These are phyloP conservation scores for Phalangium opilio DNA, from an alignment of 2,888 invertebrate genomes.

Conservation along the genomic window DNA sequence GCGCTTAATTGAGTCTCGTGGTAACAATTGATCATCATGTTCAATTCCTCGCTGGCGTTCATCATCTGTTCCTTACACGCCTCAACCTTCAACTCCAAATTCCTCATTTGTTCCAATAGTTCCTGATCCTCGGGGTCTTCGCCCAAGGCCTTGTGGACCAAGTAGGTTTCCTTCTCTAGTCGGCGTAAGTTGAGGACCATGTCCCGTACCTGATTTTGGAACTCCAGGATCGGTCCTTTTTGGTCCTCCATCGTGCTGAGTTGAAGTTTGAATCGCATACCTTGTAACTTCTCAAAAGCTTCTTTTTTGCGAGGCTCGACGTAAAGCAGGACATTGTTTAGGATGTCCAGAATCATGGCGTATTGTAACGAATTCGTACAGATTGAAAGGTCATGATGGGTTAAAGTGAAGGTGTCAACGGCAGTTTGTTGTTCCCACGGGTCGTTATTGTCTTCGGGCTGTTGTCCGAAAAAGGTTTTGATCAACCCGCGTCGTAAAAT, in stretches of 20 bases:
- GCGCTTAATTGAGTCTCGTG: slow-evolving; percentile 55
- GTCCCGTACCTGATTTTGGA: slow-evolving; percentile 42
- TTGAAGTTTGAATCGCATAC: slow-evolving; percentile 88
- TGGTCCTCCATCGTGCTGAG: slow-evolving; percentile 82
- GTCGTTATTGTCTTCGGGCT: slow-evolving; percentile 38
- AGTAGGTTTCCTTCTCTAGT: slow-evolving; percentile 61
- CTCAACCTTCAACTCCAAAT: slow-evolving; percentile 27
- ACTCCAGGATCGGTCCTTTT: slow-evolving; percentile 70
- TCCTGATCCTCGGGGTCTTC: slow-evolving; percentile 39
- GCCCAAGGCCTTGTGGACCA: slow-evolving; percentile 61
- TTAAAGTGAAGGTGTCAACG: slow-evolving; percentile 89
- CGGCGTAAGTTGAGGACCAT: slow-evolving; percentile 60
- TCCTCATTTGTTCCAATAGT: slow-evolving; percentile 25
- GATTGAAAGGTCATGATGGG: slow-evolving; percentile 81
- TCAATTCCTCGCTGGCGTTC: slow-evolving; percentile 77
- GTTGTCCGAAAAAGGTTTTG: no score
- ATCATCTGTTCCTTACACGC: slow-evolving; percentile 69
- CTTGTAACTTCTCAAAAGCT: slow-evolving; percentile 68
- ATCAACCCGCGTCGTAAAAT: no score
- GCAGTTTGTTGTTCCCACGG: slow-evolving; percentile 70
- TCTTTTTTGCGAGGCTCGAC: slow-evolving; percentile 91
- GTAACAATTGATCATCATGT: slow-evolving; percentile 85
- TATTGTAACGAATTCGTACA: slow-evolving; percentile 45
- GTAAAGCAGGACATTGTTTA: slow-evolving; percentile 89
- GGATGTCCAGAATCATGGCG: slow-evolving; percentile 90